These are phyloP conservation scores for Pachypanchax playfairii DNA, from an alignment of 2,113 vertebrate genomes.

Conservation along the genomic window DNA sequence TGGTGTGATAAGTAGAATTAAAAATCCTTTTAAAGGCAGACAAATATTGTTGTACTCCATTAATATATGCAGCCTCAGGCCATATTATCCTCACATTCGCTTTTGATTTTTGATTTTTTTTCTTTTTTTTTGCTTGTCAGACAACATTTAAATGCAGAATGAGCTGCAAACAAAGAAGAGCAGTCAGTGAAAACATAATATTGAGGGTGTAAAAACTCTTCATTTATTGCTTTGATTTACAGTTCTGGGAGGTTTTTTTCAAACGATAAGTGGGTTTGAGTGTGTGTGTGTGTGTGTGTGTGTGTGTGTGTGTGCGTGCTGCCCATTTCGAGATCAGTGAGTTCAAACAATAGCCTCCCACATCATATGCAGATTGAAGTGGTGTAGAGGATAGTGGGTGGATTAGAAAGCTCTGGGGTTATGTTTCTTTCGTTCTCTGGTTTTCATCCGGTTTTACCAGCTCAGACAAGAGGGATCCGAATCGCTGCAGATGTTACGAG, in stretches of 20 bases:
- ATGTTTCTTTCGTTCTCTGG: conserved; percentile 59
- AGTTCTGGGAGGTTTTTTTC: conserved; percentile 32
- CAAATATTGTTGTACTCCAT: conserved; percentile 29
- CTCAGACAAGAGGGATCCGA: conserved; percentile 54
- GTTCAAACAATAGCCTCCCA: conserved; percentile 78
- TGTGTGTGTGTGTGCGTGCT: conserved; percentile 27
- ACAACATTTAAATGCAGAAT: background rate
- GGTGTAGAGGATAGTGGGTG: conserved; percentile 68
- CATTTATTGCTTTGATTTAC: conserved; percentile 13
- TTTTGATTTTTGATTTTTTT: conserved; percentile 23
- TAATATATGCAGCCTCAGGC: background rate
- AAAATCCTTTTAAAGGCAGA: conserved; percentile 18
- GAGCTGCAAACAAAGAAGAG: conserved; percentile 1
- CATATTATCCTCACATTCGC: background rate
- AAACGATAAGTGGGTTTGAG: conserved; percentile 28
- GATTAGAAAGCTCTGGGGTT: conserved; percentile 70
- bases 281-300: conserved; percentile 25
- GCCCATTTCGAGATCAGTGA: conserved; percentile 50
- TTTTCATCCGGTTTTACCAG: conserved; percentile 49
- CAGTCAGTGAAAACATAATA: conserved; percentile 14
- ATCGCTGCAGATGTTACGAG: conserved; percentile 55
- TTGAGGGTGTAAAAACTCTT: conserved; percentile 15
- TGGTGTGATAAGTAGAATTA: conserved; percentile 14
- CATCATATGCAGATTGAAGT: conserved; percentile 73
- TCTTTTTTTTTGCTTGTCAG: too few relatives aligned